Evolutionary conservation across 1,140 invertebrate species (phyloP).

Genomic region (Trypoxylus dichotomus): DNA sequence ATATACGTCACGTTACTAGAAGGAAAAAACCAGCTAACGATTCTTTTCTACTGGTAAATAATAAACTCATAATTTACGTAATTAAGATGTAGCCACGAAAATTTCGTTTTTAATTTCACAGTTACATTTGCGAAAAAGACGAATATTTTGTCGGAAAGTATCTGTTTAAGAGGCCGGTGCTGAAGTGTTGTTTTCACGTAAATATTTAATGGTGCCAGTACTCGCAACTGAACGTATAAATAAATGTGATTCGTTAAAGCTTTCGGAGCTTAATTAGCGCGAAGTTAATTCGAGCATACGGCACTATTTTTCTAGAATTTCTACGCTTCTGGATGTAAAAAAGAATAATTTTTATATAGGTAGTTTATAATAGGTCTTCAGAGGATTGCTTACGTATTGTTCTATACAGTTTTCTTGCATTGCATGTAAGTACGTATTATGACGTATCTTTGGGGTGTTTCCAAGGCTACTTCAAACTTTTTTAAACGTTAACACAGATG

Average conservation of each 20-base stretch:
- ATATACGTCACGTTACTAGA: too few species aligned
- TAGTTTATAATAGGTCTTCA: too few species aligned
- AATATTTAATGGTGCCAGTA: background rate
- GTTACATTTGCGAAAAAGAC: too few species aligned
- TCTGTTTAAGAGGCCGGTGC: background rate
- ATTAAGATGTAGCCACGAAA: too few species aligned
- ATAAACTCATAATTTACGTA: too few species aligned
- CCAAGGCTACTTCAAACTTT: background rate
- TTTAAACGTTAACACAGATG: background rate
- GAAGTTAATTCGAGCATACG: background rate
- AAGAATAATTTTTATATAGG: too few species aligned
- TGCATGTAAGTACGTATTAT: background rate
- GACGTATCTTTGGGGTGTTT: background rate
- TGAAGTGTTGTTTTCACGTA: background rate
- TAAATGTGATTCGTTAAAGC: background rate
- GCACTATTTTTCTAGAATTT: background rate
- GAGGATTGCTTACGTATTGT: too few species aligned
- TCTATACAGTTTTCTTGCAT: background rate
- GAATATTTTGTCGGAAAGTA: background rate
- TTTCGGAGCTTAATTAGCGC: background rate
- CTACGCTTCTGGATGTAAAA: background rate
- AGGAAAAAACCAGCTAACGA: too few species aligned
- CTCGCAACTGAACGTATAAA: background rate
- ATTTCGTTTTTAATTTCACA: too few species aligned
- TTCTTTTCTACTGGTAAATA: too few species aligned